Evolutionary conservation across 2,888 invertebrate species (phyloP).

Genomic region (Eupsilia transversa): DNA sequence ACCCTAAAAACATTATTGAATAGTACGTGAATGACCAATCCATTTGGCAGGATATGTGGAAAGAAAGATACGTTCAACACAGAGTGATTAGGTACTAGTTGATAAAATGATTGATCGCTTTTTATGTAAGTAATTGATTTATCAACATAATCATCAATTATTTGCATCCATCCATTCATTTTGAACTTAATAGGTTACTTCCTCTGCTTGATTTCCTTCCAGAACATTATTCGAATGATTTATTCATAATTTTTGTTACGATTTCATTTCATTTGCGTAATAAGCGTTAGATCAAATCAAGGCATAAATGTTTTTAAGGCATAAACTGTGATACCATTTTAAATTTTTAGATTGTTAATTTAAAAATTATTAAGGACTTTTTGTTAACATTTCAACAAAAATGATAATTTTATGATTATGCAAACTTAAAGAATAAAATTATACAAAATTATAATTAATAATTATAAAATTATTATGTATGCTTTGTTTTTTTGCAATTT

Average conservation of each 20-base stretch:
- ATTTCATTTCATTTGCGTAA: conserved; percentile 46
- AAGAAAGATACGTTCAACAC: background rate
- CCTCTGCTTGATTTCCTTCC: background rate
- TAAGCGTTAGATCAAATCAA: conserved; percentile 43
- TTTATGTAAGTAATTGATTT: background rate
- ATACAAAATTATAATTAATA: background rate
- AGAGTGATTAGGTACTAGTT: background rate
- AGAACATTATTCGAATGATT: conserved; percentile 25
- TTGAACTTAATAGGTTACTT: background rate
- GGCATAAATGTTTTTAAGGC: conserved; percentile 9
- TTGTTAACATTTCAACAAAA: background rate
- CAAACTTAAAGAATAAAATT: background rate
- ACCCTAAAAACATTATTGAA: no score
- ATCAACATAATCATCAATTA: background rate
- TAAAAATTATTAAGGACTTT: background rate
- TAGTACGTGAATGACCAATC: no score
- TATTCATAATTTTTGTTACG: conserved; percentile 17
- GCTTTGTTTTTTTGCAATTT: background rate
- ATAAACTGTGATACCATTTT: background rate
- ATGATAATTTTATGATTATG: background rate
- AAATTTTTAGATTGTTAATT: background rate
- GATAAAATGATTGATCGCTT: background rate
- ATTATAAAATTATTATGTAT: background rate
- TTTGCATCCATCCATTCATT: conserved; percentile 16
- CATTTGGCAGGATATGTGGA: background rate